Evolutionary conservation across 2,888 invertebrate species (phyloP).

Genomic region (Agrypnus murinus): DNA sequence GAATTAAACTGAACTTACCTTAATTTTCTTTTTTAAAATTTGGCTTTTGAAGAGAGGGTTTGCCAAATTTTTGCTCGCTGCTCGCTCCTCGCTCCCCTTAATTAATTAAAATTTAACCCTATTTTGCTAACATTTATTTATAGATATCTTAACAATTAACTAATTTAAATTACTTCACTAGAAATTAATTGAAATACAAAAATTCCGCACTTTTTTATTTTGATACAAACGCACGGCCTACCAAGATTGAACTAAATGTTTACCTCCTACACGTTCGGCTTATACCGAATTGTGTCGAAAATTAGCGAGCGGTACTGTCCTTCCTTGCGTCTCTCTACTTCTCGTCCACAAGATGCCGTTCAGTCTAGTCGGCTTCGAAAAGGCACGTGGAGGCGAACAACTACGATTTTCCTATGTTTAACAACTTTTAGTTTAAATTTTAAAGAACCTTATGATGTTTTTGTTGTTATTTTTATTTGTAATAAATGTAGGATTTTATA

Average conservation of each 20-base stretch:
- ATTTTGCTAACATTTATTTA: slow-evolving; percentile 18
- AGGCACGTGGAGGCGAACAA: slow-evolving; percentile 70
- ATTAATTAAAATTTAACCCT: not conserved
- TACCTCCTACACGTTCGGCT: slow-evolving; percentile 67
- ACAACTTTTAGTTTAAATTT: slow-evolving; percentile 38
- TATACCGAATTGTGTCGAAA: slow-evolving; percentile 58
- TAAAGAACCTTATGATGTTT: slow-evolving; percentile 32
- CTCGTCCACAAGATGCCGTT: slow-evolving; percentile 58
- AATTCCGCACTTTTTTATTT: slow-evolving; percentile 48
- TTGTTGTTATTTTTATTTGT: slow-evolving; percentile 27
- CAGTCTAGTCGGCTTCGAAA: slow-evolving; percentile 64
- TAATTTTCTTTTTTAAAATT: not conserved
- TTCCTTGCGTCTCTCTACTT: slow-evolving; percentile 53
- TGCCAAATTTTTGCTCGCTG: slow-evolving; percentile 4
- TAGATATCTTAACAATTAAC: not conserved
- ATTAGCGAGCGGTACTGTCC: slow-evolving; percentile 53
- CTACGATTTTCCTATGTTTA: slow-evolving; percentile 62
- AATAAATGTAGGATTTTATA: not conserved
- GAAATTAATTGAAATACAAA: slow-evolving; percentile 24
- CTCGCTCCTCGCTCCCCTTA: not conserved
- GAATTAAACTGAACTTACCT: not conserved
- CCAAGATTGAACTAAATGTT: slow-evolving; percentile 70
- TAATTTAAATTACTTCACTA: slow-evolving; percentile 14
- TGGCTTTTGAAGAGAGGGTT: not conserved
- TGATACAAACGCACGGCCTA: slow-evolving; percentile 49